Evolutionary conservation across 2,113 vertebrate genomes (phyloP).

Genomic region (Apus apus): DNA sequence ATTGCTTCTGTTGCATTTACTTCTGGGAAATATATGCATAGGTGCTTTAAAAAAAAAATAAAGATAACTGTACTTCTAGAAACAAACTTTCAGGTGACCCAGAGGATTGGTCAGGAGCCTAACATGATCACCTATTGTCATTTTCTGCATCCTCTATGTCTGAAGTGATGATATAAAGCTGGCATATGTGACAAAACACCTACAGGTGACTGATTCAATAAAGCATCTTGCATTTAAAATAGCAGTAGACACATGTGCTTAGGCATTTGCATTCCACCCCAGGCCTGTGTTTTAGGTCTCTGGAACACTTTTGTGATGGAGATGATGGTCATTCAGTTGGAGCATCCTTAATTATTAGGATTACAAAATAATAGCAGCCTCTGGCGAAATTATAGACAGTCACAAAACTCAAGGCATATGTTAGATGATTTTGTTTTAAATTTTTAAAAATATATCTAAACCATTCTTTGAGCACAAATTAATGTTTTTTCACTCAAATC

Average conservation of each 20-base stretch:
- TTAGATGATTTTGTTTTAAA: background rate
- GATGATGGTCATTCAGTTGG: background rate
- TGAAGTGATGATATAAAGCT: background rate
- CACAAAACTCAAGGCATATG: background rate
- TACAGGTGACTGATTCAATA: background rate
- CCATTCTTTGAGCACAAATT: background rate
- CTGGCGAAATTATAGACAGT: background rate
- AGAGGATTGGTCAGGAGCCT: background rate
- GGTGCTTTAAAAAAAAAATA: background rate
- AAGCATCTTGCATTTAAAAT: background rate
- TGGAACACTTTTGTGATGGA: background rate
- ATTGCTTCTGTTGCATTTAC: background rate
- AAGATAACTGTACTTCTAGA: background rate
- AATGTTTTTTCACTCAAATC: background rate
- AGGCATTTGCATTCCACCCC: background rate
- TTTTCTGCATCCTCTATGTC: background rate
- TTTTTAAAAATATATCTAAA: background rate
- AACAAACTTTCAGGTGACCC: background rate
- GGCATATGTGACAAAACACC: background rate
- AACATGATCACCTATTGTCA: fast-evolving
- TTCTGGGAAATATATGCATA: background rate
- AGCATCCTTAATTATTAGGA: background rate
- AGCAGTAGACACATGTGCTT: background rate
- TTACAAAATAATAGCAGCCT: background rate
- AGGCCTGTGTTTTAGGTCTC: background rate